These are phyloP conservation scores for Oeneis ivallda DNA, from an alignment of 2,888 invertebrate genomes.

Conservation along the genomic window DNA sequence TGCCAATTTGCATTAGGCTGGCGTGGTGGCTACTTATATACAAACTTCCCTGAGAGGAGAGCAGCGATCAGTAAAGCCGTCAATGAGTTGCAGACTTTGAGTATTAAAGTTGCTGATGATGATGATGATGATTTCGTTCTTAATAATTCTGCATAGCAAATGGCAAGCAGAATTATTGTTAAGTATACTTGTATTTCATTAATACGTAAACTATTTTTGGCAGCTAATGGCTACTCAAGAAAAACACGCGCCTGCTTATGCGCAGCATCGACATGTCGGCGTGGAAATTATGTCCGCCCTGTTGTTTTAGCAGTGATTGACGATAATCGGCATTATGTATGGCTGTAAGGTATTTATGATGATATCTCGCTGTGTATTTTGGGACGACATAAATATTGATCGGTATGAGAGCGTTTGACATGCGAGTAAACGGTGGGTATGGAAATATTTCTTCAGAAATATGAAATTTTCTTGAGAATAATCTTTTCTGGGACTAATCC, in stretches of 20 bases:
- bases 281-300: slow-evolving; percentile 44
- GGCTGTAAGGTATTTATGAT: slow-evolving; percentile 25
- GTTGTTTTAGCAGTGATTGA: slow-evolving; percentile 44
- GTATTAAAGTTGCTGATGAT: too few species aligned
- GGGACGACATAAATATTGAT: slow-evolving; percentile 23
- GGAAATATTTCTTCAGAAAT: slow-evolving; percentile 12
- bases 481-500: too few species aligned
- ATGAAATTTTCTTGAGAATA: neutral
- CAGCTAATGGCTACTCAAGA: slow-evolving; percentile 43
- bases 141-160: too few species aligned
- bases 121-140: too few species aligned
- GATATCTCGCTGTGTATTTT: slow-evolving; percentile 33
- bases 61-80: too few species aligned
- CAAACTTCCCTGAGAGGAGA: too few species aligned
- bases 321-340: slow-evolving; percentile 39
- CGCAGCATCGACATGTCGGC: slow-evolving; percentile 52
- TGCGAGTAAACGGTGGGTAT: slow-evolving; percentile 2
- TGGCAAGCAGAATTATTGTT: too few species aligned
- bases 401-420: slow-evolving; percentile 18
- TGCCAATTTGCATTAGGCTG: too few species aligned
- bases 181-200: too few species aligned
- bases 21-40: too few species aligned
- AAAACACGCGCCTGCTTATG: slow-evolving; percentile 49
- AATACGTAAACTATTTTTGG: slow-evolving; percentile 46
- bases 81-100: too few species aligned